Percentiles rank a stretch among this genome's conserved stretches.
phyloP scores from a whole-genome alignment of 2,113 vertebrate species.

The Calyptomena viridis region DNA sequence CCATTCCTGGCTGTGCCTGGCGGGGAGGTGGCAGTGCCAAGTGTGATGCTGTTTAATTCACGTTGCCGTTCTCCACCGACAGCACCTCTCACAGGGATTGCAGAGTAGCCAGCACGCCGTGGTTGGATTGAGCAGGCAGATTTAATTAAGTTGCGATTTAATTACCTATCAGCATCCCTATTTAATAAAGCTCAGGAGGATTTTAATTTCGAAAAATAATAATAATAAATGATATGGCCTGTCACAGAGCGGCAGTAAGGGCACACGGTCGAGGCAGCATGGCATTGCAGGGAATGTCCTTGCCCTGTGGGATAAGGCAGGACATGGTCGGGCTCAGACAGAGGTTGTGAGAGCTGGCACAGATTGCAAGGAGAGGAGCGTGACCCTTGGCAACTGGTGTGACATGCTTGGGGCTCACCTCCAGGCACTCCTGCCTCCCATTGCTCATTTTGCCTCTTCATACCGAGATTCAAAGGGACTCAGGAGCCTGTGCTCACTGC shows the following conservation, averaged over 20 bases:
- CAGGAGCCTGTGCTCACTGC: fast-evolving
- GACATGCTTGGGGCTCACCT: not conserved
- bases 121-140: conserved; percentile 47
- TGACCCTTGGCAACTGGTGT: not conserved
- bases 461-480: not conserved
- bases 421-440: not conserved
- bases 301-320: not conserved
- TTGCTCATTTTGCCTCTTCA: not conserved
- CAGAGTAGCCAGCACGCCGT: conserved; percentile 37
- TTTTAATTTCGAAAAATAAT: conserved; percentile 64
- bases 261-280: not conserved
- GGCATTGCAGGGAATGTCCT: not conserved
- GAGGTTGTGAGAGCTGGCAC: not conserved
- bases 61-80: not conserved
- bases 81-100: conserved; percentile 18
- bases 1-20: not conserved
- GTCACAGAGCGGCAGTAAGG: not conserved
- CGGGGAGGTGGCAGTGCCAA: not conserved
- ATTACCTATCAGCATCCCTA: conserved; percentile 72
- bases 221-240: conserved; percentile 50
- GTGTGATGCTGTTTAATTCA: not conserved
- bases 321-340: not conserved
- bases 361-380: not conserved
- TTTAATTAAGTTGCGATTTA: conserved; percentile 77
- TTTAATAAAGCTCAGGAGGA: conserved; percentile 75